Evolutionary conservation across 1,140 invertebrate species (phyloP), one percentile per base, ranked within the genome.

Genomic region (Muscidifurax raptorellus): DNA sequence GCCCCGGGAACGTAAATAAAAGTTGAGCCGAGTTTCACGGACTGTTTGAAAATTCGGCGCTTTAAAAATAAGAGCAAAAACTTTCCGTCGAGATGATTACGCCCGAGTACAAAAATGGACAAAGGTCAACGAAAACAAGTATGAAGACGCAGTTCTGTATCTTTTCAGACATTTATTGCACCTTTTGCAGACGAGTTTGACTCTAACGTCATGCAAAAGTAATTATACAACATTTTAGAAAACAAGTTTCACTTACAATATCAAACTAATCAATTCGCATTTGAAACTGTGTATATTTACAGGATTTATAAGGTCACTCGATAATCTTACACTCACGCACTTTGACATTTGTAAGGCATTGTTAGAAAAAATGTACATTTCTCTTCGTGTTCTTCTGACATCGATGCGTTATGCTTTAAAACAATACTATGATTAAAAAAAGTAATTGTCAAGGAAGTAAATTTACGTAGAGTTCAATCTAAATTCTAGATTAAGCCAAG

Each of bases 151-250:
- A 77, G 40, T 32, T 25, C 18, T 74, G n/a, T 64, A 79, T 79
- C 59, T 67, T 79, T 78, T 59, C 28, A 82, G 72, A 82, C 44
- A 77, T 81, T 85, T 85, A 80, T 85, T 85, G 64, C 71, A 80
- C 27, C 32, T 81, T 81, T 28, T 80, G 78, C 83, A 75, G 79
- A 80, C 59, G 79, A 77, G 72, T 85, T 81, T 66, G 69, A 81
- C 72, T 84, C 59, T 47, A 84, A 47, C 76, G 72, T 67, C 74
- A 30, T 81, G 78, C 78, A 81, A 81, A 81, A 85, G 69, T 77
- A 10, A 27, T 22, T 81, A 40, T 40, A 85, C 47, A 81, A 69
- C n/a, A 77, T 76, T 81, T 77, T 76, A 27, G 13, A 85, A 82
- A 85, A 81, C 59, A 85, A 81, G 69, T 75, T 66, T 77, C 15